Base-by-base conservation (phyloP, 2,113 vertebrate species). In the Morone saxatilis region DNA sequence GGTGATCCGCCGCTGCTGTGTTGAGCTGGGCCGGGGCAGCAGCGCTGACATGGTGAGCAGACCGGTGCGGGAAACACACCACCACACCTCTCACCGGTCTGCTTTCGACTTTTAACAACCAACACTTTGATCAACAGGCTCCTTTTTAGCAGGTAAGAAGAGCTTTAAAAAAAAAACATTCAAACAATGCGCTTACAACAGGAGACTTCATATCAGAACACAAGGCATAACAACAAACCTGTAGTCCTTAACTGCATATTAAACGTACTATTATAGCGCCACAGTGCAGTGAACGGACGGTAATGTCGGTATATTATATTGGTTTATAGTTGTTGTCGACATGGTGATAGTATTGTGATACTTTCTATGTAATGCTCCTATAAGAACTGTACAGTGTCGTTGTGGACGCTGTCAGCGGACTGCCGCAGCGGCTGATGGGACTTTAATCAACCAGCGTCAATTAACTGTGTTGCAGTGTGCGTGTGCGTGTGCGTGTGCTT, bases 21-120 rank as follows among this genome's bases (percentile, higher is more conserved):
- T 76, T 85, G 93, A 93, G 93, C 60, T 90, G 93, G 92, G 93
- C 93, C 90, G 94, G 93, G 92, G 94, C 85, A 40, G 67, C 72
- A 56, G 48, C 69, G 73, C 82, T 76, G 91, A 81, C 84, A 90
- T 86, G 92, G 77, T 89, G 84, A 76, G 88, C 83, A 53, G 83
- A 86, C 90, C 85, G 84, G 86, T 82, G 91, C 89, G 84, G 70
- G 83, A 87, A 61, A 78, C 80, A 82, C 63, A 59, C 69, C 87
- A 72, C 57, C 73, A 71, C 82, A 73, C 80, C 84, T 87, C 78
- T 65, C 85, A 62, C 87, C 74, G 87, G 85, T 78, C 80, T 86
- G 78, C 76, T 51, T 12, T 51, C 38, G 59, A 88, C 77, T 48
- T 68, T 22, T 50, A 60, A n/a, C 38, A 16, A 22, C 10, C 60